Percentiles rank a stretch among this genome's conserved stretches.
Conservation (phyloP, 2,113 vertebrate genomes). For the Pteropus alecto region DNA sequence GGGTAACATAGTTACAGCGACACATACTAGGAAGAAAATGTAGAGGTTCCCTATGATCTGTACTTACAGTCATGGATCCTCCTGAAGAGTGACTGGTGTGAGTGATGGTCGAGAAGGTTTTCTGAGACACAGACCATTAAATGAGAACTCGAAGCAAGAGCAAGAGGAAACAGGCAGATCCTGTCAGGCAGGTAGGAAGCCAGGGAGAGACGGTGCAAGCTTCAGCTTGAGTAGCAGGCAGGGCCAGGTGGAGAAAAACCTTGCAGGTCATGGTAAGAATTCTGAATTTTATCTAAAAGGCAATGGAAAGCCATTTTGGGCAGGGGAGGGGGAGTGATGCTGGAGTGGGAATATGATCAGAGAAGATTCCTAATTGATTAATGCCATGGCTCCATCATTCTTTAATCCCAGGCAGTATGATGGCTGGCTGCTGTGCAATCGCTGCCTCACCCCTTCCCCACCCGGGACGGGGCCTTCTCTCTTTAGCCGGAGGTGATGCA, state of each 20-base stretch:
- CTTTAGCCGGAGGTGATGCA: not conserved
- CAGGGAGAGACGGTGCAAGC: not conserved
- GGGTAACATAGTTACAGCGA: not conserved
- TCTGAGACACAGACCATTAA: not conserved
- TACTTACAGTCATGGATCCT: not conserved
- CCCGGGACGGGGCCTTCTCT: not conserved
- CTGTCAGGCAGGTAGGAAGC: not conserved
- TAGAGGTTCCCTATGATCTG: not conserved
- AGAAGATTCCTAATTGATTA: not conserved
- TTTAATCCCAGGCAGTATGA: not conserved
- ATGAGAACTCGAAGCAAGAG: not conserved
- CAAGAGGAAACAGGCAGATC: not conserved
- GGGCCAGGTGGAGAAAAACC: not conserved
- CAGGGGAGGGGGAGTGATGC: not conserved
- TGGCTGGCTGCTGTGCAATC: not conserved
- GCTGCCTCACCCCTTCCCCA: not conserved
- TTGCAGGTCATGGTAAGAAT: not conserved
- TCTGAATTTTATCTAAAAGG: not conserved
- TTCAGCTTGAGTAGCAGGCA: not conserved
- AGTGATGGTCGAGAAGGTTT: not conserved
- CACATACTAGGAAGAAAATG: not conserved
- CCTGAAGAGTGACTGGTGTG: accelerated
- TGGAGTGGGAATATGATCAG: not conserved
- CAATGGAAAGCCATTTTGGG: not conserved
- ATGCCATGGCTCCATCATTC: not conserved